Evolutionary conservation across 2,113 vertebrate genomes (phyloP).

Genomic region (Cochlearius cochlearius): DNA sequence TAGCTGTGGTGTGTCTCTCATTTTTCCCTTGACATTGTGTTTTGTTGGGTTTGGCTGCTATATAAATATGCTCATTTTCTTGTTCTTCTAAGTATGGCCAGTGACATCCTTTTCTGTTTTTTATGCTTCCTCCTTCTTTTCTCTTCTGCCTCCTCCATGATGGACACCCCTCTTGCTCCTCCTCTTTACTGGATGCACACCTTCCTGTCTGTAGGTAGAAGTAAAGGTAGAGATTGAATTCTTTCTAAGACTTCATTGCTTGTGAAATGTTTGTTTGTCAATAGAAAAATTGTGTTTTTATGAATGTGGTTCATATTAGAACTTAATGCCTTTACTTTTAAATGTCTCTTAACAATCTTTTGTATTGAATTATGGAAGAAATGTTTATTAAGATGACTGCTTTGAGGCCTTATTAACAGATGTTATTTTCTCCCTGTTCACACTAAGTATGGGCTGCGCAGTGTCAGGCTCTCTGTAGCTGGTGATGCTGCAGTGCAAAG

Average conservation of each 20-base stretch:
- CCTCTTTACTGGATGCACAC: constrained; percentile 66
- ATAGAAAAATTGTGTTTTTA: constrained; percentile 1
- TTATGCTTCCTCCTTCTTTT: constrained; percentile 60
- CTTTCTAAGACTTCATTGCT: constrained; percentile 53
- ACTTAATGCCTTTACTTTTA: not conserved
- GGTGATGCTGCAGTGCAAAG: not conserved
- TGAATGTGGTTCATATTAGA: not conserved
- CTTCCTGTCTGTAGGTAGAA: constrained; percentile 91
- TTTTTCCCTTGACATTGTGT: not conserved
- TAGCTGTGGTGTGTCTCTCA: not conserved
- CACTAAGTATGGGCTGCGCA: not conserved
- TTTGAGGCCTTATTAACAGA: not conserved
- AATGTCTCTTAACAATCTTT: not conserved
- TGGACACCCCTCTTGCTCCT: constrained; percentile 71
- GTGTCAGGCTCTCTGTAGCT: not conserved
- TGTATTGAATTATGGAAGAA: not conserved
- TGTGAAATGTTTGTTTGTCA: constrained; percentile 31
- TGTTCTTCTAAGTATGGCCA: not conserved
- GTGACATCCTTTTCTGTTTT: constrained; percentile 58
- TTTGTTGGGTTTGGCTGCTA: not conserved
- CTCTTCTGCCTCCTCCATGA: constrained; percentile 58
- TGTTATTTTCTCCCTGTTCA: not conserved
- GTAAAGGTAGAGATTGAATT: constrained; percentile 92
- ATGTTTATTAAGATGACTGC: not conserved
- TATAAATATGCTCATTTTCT: not conserved